phyloP scores from a whole-genome alignment of 2,797 vertebrate genomes.

The Leucoraja ocellata region DNA sequence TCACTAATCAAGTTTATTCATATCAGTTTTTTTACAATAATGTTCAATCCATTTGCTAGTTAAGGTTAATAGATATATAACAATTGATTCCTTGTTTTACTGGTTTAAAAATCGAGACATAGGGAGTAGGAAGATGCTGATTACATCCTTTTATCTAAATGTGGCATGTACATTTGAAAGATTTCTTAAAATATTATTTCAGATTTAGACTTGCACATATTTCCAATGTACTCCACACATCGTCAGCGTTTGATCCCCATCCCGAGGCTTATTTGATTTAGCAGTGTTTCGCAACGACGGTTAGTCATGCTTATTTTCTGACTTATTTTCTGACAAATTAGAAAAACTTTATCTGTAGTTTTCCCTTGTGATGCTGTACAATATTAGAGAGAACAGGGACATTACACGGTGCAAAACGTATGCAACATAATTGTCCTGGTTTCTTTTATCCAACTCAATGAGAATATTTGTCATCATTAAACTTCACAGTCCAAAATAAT shows the following conservation, averaged over 20 bases:
- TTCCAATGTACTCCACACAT: background rate
- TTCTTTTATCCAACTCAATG: background rate
- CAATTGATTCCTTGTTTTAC: background rate
- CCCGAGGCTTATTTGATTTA: background rate
- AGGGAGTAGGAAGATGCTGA: background rate
- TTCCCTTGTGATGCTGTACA: background rate
- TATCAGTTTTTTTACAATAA: background rate
- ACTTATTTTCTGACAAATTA: background rate
- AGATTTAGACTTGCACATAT: background rate
- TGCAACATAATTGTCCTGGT: background rate
- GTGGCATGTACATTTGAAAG: background rate
- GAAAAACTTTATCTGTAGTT: background rate
- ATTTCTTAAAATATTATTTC: background rate
- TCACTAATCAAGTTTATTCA: background rate
- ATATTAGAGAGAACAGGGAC: background rate
- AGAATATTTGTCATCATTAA: background rate
- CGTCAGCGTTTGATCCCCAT: background rate
- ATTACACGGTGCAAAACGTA: background rate
- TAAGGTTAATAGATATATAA: background rate
- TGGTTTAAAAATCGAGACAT: background rate
- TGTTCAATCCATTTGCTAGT: background rate
- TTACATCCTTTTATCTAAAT: background rate
- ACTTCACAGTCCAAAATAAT: background rate
- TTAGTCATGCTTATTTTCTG: background rate
- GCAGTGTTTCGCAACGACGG: background rate